Conservation (phyloP, 1,140 invertebrate genomes). For the Drosophila neocordata region DNA sequence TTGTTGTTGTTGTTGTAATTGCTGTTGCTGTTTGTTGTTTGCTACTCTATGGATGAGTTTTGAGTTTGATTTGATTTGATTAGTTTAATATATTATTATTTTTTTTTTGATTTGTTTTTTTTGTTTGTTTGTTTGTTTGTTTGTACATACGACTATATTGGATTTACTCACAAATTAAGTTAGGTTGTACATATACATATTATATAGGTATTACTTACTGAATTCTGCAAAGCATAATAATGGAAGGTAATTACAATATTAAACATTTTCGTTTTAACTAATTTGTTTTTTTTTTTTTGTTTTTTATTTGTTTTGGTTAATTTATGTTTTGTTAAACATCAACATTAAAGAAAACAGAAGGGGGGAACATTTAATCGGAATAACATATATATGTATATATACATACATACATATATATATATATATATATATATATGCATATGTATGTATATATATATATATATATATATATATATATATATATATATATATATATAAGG, state of each 20-base stretch:
- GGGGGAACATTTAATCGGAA: conserved; percentile 67
- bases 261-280: conserved; percentile 74
- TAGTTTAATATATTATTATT: conserved; percentile 2
- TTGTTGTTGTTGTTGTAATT: conserved; percentile 31
- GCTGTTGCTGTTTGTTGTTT: conserved; percentile 52
- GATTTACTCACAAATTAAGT: conserved; percentile 77
- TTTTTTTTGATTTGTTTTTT: conserved; percentile 20
- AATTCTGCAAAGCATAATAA: conserved; percentile 82
- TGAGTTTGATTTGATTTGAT: no score
- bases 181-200: conserved; percentile 72
- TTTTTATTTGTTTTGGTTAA: not conserved
- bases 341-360: conserved; percentile 23
- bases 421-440: conserved; percentile 17
- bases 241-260: conserved; percentile 80
- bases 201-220: conserved; percentile 82
- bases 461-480: conserved; percentile 30
- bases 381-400: conserved; percentile 22
- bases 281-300: not conserved
- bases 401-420: not conserved
- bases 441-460: conserved; percentile 7
- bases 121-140: conserved; percentile 22
- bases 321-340: conserved; percentile 12
- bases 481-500: conserved; percentile 5
- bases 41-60: conserved; percentile 66
- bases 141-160: conserved; percentile 35